Percentiles rank a stretch among this genome's conserved stretches.
Conservation (phyloP, 2,888 invertebrate genomes). For the Epistrophe grossulariae region DNA sequence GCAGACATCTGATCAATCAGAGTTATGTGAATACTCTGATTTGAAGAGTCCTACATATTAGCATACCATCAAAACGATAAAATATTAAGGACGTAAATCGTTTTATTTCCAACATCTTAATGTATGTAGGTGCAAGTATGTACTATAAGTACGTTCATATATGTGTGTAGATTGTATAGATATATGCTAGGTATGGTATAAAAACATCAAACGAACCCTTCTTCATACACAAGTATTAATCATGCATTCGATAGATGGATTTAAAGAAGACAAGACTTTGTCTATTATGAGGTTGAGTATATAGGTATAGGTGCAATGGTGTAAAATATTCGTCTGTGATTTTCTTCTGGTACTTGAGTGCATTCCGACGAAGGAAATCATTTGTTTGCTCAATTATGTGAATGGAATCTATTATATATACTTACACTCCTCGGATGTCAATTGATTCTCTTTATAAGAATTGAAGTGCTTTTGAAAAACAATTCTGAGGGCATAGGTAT, state of each 20-base stretch:
- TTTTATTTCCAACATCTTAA: conserved; percentile 40
- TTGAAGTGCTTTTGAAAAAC: conserved; percentile 20
- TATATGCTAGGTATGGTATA: not conserved
- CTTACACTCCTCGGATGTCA: conserved; percentile 51
- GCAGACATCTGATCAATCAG: conserved; percentile 71
- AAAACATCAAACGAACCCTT: not conserved
- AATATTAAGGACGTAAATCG: conserved; percentile 69
- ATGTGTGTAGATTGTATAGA: too few relatives aligned
- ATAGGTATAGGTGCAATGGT: not conserved
- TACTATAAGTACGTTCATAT: too few relatives aligned
- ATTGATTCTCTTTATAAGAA: conserved; percentile 57
- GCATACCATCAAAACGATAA: conserved; percentile 73
- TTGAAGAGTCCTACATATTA: conserved; percentile 67
- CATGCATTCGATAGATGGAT: conserved; percentile 52
- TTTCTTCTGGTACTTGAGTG: conserved; percentile 51
- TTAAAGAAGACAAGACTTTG: not conserved
- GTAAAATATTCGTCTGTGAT: conserved; percentile 49
- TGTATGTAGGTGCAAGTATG: not conserved
- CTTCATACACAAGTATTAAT: conserved; percentile 26
- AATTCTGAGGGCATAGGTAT: not conserved
- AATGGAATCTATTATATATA: conserved; percentile 59
- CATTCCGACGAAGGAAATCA: conserved; percentile 66
- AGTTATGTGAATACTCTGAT: conserved; percentile 60
- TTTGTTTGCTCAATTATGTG: conserved; percentile 71
- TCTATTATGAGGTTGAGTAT: not conserved